Conservation (phyloP, 2,888 invertebrate species). For the Cylindroiulus punctatus region DNA sequence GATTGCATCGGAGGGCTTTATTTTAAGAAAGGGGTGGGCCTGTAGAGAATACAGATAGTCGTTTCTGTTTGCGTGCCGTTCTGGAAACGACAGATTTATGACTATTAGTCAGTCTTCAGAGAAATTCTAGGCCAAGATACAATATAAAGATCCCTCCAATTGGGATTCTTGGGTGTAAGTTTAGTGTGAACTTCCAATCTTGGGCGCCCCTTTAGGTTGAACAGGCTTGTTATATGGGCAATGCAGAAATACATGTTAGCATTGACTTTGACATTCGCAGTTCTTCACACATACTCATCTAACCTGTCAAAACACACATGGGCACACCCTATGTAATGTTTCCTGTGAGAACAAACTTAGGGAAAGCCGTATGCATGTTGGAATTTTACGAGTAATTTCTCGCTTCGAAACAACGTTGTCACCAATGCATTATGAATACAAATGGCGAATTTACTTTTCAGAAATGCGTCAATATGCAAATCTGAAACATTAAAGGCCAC, state of each 20-base stretch:
- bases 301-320: neutral
- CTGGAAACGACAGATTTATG: conserved; percentile 13
- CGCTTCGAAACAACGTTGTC: neutral
- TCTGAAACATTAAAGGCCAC: neutral
- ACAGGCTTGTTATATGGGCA: neutral
- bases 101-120: neutral
- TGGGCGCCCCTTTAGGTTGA: neutral
- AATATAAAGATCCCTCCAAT: neutral
- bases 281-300: neutral
- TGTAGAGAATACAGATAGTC: neutral
- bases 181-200: neutral
- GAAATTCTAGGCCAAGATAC: neutral
- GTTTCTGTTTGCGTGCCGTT: conserved; percentile 21
- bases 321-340: neutral
- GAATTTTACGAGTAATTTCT: neutral
- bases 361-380: neutral
- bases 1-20: conserved; percentile 27
- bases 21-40: conserved; percentile 1
- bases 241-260: neutral
- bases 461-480: neutral
- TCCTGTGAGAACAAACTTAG: neutral
- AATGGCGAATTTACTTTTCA: neutral
- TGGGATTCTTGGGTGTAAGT: neutral
- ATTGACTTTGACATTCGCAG: neutral
- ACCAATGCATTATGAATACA: neutral